A percentile compares a stretch with the other conserved stretches of the same genome.
phyloP scores from a whole-genome alignment of 2,113 vertebrate species.

The Gyps fulvus region DNA sequence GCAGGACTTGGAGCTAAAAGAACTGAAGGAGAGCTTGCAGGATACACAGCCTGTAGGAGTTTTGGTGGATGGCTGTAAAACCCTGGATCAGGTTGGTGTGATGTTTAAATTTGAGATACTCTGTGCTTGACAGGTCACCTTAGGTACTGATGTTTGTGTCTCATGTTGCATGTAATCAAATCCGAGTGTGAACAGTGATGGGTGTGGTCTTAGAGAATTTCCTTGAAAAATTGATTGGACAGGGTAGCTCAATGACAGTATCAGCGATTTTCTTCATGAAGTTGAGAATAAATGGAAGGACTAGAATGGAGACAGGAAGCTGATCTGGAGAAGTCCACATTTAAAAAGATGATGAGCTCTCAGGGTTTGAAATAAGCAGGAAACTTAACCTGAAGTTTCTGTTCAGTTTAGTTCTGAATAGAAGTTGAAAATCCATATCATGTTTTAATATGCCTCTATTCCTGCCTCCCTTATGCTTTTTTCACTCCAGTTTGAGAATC shows the following conservation, averaged over 20 bases:
- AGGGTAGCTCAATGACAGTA: not conserved
- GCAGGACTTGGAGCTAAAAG: conserved; percentile 85
- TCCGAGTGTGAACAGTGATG: not conserved
- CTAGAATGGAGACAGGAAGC: not conserved
- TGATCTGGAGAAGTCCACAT: not conserved
- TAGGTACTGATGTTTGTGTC: not conserved
- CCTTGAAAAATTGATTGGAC: not conserved
- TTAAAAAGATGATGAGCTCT: not conserved
- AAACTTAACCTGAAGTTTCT: not conserved
- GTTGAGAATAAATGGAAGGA: not conserved
- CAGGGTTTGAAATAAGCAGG: not conserved
- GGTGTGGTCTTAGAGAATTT: not conserved
- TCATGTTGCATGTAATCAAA: not conserved
- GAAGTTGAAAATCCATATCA: not conserved
- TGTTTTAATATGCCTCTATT: not conserved
- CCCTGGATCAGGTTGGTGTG: conserved; percentile 88
- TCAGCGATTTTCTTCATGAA: not conserved
- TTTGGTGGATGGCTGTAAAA: conserved; percentile 90
- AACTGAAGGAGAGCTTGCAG: conserved; percentile 90
- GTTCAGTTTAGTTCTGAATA: not conserved
- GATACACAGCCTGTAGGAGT: conserved; percentile 95
- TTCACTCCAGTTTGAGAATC: not conserved
- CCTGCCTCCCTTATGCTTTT: not conserved
- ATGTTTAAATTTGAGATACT: not conserved
- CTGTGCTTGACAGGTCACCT: not conserved